Percentiles rank a stretch among this genome's conserved stretches.
These are phyloP conservation scores for Nylanderia fulva DNA, from an alignment of 1,140 invertebrate species.

Conservation along the genomic window DNA sequence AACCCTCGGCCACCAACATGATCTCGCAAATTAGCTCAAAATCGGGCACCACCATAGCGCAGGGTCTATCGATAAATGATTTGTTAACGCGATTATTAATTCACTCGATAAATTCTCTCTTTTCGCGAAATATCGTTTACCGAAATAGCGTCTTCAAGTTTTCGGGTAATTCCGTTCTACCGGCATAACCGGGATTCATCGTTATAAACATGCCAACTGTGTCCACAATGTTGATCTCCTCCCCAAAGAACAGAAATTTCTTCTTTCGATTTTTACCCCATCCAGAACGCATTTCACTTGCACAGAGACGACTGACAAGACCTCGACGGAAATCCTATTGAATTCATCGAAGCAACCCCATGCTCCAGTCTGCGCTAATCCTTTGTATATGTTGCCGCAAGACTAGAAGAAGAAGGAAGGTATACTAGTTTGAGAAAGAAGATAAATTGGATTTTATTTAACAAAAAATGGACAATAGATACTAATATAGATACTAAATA, in stretches of 20 bases:
- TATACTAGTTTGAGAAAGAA: background rate
- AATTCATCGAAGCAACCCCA: conserved; percentile 99
- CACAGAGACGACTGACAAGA: conserved; percentile 96
- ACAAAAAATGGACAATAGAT: background rate
- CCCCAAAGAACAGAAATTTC: conserved; percentile 96
- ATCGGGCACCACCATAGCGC: conserved; percentile 99
- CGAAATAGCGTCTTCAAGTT: conserved; percentile 97
- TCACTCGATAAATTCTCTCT: background rate
- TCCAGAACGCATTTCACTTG: conserved; percentile 94
- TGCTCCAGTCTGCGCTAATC: conserved; percentile 95
- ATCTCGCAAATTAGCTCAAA: conserved; percentile 98
- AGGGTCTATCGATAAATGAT: conserved; percentile 88
- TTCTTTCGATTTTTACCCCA: conserved; percentile 92
- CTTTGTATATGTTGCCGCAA: conserved; percentile 97
- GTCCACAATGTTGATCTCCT: conserved; percentile 94
- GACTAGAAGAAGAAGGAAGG: too few species aligned
- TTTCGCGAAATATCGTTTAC: conserved; percentile 78
- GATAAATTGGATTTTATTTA: background rate
- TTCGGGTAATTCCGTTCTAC: conserved; percentile 95
- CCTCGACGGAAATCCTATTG: conserved; percentile 96
- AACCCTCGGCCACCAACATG: conserved; percentile 96
- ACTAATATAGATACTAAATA: background rate
- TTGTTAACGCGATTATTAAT: conserved; percentile 26
- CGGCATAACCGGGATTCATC: conserved; percentile 97
- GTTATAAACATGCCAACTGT: conserved; percentile 97